A percentile compares a stretch with the other conserved stretches of the same genome.
phyloP scores from a whole-genome alignment of 2,797 vertebrate genomes.

The Basileuterus tristriatus region DNA sequence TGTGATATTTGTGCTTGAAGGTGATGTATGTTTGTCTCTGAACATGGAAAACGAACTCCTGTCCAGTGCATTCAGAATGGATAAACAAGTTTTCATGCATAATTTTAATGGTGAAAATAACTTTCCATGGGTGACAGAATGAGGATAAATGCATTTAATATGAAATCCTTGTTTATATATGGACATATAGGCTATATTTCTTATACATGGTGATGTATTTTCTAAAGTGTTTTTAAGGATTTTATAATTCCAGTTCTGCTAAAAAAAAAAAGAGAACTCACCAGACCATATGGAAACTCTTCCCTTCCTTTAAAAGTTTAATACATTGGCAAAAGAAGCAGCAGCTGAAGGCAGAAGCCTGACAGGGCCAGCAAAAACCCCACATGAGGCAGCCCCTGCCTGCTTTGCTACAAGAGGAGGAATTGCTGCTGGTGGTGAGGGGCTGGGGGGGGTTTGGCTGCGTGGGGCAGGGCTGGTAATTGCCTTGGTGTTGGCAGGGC shows the following conservation, averaged over 20 bases:
- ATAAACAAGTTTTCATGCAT: neutral
- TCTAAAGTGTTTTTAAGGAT: neutral
- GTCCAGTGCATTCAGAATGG: neutral
- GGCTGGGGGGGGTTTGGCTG: neutral
- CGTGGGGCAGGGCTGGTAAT: neutral
- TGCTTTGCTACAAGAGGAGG: neutral
- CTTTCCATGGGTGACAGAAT: slow-evolving; percentile 1
- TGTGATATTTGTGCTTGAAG: neutral
- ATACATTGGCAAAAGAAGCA: neutral
- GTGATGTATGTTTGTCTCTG: neutral
- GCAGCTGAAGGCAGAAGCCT: neutral
- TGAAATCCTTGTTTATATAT: neutral
- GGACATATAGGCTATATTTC: neutral
- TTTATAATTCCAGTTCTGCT: neutral
- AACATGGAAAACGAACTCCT: neutral
- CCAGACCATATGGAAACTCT: neutral
- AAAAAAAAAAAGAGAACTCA: neutral
- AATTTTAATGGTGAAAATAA: slow-evolving; percentile 22
- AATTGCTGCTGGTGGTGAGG: neutral
- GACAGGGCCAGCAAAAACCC: neutral
- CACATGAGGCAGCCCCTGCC: neutral
- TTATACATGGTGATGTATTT: neutral
- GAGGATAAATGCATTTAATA: slow-evolving; percentile 19
- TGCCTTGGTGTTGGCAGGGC: neutral
- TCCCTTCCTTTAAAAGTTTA: neutral